Percentiles rank a stretch among this genome's conserved stretches.
Conservation (phyloP, 1,140 invertebrate species). For the Globodera rostochiensis region DNA sequence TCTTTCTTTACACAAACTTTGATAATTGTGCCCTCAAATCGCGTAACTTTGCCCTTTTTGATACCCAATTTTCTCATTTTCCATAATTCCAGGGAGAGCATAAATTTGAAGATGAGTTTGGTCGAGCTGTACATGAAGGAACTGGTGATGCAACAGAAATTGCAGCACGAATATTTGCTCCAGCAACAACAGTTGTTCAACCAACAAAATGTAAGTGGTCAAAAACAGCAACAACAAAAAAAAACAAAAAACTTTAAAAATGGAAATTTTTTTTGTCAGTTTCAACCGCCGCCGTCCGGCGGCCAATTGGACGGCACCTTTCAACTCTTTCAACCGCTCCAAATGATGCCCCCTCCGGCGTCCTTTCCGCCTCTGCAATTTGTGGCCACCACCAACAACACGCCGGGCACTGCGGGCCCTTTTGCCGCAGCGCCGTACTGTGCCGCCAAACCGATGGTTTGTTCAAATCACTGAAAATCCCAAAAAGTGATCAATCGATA, state of each 20-base stretch:
- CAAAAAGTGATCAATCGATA: no score
- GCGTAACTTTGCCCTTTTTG: no score
- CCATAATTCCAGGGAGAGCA: no score
- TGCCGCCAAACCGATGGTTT: not conserved
- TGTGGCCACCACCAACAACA: not conserved
- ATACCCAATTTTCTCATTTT: no score
- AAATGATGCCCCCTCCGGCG: no score
- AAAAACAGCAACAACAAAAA: not conserved
- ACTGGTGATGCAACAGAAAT: not conserved
- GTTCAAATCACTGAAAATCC: not conserved
- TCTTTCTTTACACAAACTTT: no score
- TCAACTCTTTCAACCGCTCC: no score
- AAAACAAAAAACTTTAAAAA: not conserved
- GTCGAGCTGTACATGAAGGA: constrained; percentile 4
- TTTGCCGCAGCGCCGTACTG: not conserved
- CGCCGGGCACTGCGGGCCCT: not conserved
- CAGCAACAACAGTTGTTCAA: not conserved
- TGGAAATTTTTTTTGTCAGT: no score
- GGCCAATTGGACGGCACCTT: no score
- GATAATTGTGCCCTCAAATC: no score
- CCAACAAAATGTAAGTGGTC: not conserved
- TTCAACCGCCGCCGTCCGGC: no score
- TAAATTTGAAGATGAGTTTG: not conserved
- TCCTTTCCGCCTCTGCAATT: not conserved
- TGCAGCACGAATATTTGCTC: not conserved